phyloP scores from a whole-genome alignment of 2,113 vertebrate species.

The Tychaedon coryphoeus region DNA sequence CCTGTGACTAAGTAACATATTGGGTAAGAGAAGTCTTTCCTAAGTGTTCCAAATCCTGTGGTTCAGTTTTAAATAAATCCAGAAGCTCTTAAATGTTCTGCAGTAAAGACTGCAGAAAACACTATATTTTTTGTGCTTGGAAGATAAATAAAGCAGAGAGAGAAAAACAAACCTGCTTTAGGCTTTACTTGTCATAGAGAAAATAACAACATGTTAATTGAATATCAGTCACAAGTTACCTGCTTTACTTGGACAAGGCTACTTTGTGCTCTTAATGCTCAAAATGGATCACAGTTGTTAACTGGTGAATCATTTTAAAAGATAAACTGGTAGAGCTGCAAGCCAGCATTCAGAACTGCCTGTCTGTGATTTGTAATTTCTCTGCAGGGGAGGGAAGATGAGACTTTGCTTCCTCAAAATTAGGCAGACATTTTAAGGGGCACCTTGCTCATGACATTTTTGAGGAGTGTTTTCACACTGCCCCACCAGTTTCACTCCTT shows the following conservation, averaged over 20 bases:
- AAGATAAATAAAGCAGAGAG: background rate
- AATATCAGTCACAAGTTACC: background rate
- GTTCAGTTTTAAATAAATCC: background rate
- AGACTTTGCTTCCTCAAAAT: background rate
- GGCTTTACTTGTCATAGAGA: background rate
- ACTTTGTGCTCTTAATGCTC: background rate
- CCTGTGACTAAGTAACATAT: background rate
- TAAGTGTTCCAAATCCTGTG: background rate
- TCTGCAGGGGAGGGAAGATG: background rate
- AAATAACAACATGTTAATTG: constrained; percentile 4
- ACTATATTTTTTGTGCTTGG: background rate
- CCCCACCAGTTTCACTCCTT: background rate
- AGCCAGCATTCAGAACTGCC: background rate
- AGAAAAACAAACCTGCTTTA: background rate
- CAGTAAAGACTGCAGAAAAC: background rate
- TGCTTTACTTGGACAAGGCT: background rate
- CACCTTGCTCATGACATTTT: background rate
- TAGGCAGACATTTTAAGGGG: background rate
- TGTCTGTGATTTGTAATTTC: background rate
- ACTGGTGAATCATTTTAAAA: background rate
- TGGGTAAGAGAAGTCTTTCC: background rate
- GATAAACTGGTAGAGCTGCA: background rate
- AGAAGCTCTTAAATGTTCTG: background rate
- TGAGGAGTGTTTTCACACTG: background rate
- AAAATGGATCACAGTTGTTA: background rate